These are phyloP conservation scores for Sceloporus tristichus DNA, from an alignment of 2,113 vertebrate species.

Conservation along the genomic window DNA sequence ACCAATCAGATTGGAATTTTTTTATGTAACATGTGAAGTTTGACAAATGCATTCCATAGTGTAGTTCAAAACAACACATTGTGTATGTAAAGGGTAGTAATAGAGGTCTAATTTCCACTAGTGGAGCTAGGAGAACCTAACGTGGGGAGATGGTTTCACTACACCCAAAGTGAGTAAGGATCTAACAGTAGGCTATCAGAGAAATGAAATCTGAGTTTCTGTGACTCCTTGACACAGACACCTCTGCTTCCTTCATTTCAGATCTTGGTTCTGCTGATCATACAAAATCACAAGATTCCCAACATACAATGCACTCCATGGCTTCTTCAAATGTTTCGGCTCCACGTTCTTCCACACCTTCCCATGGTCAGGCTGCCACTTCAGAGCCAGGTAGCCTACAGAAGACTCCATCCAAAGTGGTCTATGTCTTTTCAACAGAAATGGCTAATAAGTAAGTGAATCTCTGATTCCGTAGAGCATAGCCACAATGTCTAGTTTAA, in stretches of 20 bases:
- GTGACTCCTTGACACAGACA: background rate
- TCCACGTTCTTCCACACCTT: slow-evolving; percentile 91
- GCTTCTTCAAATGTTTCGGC: slow-evolving; percentile 84
- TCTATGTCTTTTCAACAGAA: slow-evolving; percentile 99
- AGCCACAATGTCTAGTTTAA: background rate
- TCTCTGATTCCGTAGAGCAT: background rate
- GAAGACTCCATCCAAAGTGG: slow-evolving; percentile 94
- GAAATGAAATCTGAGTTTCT: slow-evolving; percentile 4
- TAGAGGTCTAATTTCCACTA: background rate
- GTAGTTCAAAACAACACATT: no score
- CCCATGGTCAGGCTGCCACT: slow-evolving; percentile 89
- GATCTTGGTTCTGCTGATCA: slow-evolving; percentile 95
- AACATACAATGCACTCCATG: slow-evolving; percentile 86
- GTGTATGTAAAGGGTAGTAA: background rate
- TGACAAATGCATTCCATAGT: no score
- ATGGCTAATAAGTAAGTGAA: slow-evolving; percentile 98
- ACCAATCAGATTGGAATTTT: background rate
- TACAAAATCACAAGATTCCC: slow-evolving; percentile 91
- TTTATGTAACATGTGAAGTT: background rate
- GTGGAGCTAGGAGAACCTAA: background rate
- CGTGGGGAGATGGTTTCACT: background rate
- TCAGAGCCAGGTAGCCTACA: slow-evolving; percentile 87
- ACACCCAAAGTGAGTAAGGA: background rate
- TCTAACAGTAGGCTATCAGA: background rate
- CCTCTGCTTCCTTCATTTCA: slow-evolving; percentile 64